phyloP scores from a whole-genome alignment of 2,113 vertebrate genomes.

The Macquaria ambigua region DNA sequence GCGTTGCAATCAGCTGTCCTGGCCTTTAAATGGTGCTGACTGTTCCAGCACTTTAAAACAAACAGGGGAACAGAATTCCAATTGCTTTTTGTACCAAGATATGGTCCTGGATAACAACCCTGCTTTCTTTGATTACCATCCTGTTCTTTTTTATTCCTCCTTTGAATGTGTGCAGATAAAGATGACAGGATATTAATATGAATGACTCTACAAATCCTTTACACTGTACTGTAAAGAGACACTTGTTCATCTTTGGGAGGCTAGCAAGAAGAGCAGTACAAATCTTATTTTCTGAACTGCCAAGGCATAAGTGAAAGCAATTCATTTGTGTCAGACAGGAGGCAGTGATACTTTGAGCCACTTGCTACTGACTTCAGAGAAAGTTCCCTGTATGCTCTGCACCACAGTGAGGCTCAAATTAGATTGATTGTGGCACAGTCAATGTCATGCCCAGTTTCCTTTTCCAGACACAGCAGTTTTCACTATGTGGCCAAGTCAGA shows the following conservation, averaged over 20 bases:
- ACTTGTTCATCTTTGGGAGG: conserved; percentile 1
- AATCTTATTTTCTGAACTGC: conserved; percentile 30
- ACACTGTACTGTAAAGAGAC: background rate
- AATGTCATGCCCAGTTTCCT: conserved; percentile 56
- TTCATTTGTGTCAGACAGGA: conserved; percentile 45
- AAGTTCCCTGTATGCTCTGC: conserved; percentile 31
- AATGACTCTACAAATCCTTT: conserved; percentile 27
- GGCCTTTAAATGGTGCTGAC: conserved; percentile 58
- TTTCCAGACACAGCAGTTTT: conserved; percentile 50
- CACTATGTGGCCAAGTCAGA: conserved; percentile 26
- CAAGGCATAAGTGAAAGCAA: conserved; percentile 46
- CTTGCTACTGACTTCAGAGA: conserved; percentile 11
- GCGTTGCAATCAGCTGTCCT: conserved; percentile 61
- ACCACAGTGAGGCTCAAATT: conserved; percentile 27
- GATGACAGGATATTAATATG: conserved; percentile 32
- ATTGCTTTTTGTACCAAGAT: conserved; percentile 52
- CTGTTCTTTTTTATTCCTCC: conserved; percentile 10
- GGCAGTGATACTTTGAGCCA: conserved; percentile 39
- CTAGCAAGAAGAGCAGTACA: background rate
- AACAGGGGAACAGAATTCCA: conserved; percentile 57
- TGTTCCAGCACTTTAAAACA: conserved; percentile 59
- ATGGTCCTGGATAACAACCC: conserved; percentile 19
- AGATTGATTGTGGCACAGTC: conserved; percentile 58
- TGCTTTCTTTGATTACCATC: conserved; percentile 36
- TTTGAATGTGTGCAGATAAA: conserved; percentile 6